Evolutionary conservation across 2,797 vertebrate genomes (phyloP).

Genomic region (Cryptoprocta ferox): DNA sequence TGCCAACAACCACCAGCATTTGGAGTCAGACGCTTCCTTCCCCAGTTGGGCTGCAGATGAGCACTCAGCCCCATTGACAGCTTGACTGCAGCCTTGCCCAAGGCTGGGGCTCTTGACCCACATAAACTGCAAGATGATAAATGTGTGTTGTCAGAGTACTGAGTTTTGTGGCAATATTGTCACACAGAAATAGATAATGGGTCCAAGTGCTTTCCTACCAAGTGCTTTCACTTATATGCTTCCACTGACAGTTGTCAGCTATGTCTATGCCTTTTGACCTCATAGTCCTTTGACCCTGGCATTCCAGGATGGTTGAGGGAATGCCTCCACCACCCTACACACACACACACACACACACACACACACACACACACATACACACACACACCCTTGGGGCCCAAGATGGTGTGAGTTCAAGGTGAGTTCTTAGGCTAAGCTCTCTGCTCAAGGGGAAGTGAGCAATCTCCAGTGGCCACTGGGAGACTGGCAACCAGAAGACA

Average conservation of each 20-base stretch:
- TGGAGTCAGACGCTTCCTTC: too few relatives aligned
- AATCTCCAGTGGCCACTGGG: too few relatives aligned
- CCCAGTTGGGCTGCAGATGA: neutral
- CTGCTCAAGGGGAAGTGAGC: accelerated
- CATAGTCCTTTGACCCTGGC: neutral
- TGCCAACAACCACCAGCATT: too few relatives aligned
- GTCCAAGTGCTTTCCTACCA: neutral
- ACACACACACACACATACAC: too few relatives aligned
- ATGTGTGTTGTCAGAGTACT: neutral
- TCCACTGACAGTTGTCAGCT: neutral
- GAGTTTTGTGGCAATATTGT: too few relatives aligned
- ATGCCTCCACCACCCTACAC: too few relatives aligned
- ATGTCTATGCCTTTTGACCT: neutral
- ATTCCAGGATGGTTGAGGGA: neutral
- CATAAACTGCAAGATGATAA: neutral
- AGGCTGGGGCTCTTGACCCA: neutral
- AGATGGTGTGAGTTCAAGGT: neutral
- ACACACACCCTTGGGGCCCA: accelerated
- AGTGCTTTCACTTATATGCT: neutral
- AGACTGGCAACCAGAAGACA: neutral
- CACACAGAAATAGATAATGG: neutral
- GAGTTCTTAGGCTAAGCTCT: neutral
- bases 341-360: accelerated
- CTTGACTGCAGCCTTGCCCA: too few relatives aligned
- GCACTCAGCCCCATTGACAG: neutral